Base-by-base conservation (phyloP, 2,113 vertebrate species). In the Irena cyanogastra region DNA sequence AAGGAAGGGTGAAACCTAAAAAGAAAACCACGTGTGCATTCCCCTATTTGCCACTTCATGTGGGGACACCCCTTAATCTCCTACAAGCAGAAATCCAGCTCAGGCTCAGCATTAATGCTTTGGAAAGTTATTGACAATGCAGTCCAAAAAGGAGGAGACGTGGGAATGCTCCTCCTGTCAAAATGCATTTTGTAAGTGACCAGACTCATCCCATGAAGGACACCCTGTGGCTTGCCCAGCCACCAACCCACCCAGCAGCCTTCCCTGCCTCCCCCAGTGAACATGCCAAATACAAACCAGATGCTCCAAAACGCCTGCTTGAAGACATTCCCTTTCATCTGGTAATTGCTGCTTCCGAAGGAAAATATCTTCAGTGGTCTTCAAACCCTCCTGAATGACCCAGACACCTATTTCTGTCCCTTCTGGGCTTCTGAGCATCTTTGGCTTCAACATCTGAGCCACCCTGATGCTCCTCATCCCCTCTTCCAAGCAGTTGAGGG, bases 311-410 rank as follows among this genome's bases (percentile, higher is more conserved):
- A 64, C 0, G 52, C 69, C 76, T 57, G 52, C 41, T 80, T 3
- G 9, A 88, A 93, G 88, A 86, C 7, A 14, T 89, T 89, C 50
- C 72, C 79, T 94, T 93, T 90, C 93, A 94, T 93, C 88, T 90
- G 52, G 35, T 81, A 95, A 96, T 56, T 90, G 85, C 87, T 78
- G 56, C 76, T 94, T 90, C 72, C 3, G 11, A 92, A 31, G 15
- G 12, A 94, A 54, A 91, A 59, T 54, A 83, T 59, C 28, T 47
- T 65, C 74, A 88, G 24, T 4, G 1, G 13, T 68, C 37, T 56
- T 71, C 56, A 90, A 88, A 79, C 26, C 20, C 37, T 71, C 85
- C 2, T 49, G 22, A 92, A 60, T 20, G 27, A 78, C 33, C 85
- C 26, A 20, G 31, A 49, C 42, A 86, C 82, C 41, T 39, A 70